Conservation (phyloP, 2,888 invertebrate species). For the Alentia gelatinosa region DNA sequence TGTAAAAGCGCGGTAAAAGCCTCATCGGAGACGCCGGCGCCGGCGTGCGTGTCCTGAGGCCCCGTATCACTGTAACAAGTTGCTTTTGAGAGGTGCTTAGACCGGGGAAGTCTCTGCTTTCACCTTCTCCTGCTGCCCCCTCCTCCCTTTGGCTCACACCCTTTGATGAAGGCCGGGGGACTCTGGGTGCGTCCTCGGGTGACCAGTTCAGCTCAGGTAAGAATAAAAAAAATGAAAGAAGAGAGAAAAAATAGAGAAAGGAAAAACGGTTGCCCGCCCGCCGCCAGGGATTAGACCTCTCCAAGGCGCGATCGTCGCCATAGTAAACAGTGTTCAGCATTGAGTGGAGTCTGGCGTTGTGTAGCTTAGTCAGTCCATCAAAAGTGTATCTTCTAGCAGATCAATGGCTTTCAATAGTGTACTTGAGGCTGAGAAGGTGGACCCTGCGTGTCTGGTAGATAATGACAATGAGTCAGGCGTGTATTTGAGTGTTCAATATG, state of each 20-base stretch:
- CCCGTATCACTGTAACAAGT: conserved; percentile 30
- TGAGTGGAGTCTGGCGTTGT: not conserved
- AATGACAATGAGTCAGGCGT: not conserved
- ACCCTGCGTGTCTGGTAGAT: not conserved
- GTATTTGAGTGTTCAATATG: not conserved
- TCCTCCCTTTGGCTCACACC: no score
- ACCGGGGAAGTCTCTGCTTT: not conserved
- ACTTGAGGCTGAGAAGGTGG: not conserved
- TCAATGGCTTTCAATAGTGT: not conserved
- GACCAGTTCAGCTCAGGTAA: not conserved
- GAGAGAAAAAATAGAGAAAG: no score
- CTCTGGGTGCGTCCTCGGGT: not conserved
- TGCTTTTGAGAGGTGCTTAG: not conserved
- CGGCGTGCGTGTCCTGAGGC: not conserved
- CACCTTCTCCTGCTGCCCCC: not conserved
- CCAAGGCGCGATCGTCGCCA: not conserved
- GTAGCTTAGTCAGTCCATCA: not conserved
- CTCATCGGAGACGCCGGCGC: no score
- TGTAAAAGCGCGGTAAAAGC: no score
- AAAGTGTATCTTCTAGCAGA: not conserved
- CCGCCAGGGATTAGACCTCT: not conserved
- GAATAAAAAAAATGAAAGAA: no score
- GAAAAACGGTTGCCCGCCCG: no score
- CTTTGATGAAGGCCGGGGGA: not conserved
- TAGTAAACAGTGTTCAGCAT: not conserved